Evolutionary conservation across 2,888 invertebrate genomes (phyloP).

Genomic region (Athetis lepigone): DNA sequence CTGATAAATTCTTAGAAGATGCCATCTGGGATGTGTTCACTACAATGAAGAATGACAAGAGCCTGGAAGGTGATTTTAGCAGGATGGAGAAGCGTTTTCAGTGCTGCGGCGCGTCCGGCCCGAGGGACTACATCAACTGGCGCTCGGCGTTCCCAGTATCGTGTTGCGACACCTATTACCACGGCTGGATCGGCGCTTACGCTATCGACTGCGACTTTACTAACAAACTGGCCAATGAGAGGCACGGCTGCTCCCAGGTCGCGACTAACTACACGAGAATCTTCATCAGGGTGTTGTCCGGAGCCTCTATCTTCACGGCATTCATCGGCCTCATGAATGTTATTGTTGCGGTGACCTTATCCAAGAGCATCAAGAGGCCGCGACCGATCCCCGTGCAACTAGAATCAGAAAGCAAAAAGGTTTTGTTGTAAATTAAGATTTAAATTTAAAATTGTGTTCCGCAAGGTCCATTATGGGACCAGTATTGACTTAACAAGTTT

Average conservation of each 20-base stretch:
- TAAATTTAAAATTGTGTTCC: constrained; percentile 29
- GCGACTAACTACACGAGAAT: constrained; percentile 81
- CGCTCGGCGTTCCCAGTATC: constrained; percentile 81
- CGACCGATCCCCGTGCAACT: constrained; percentile 69
- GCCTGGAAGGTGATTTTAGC: constrained; percentile 74
- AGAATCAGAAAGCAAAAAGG: constrained; percentile 85
- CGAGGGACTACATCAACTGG: constrained; percentile 84
- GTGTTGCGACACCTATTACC: constrained; percentile 85
- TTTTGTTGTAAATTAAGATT: constrained; percentile 70
- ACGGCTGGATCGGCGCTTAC: constrained; percentile 79
- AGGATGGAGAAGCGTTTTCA: constrained; percentile 81
- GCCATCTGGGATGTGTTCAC: constrained; percentile 84
- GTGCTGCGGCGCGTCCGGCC: constrained; percentile 84
- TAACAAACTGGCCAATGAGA: constrained; percentile 84
- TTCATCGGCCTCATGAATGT: constrained; percentile 76
- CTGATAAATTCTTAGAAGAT: constrained; percentile 82
- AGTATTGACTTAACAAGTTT: constrained; percentile 41
- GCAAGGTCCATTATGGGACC: constrained; percentile 37
- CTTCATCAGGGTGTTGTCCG: constrained; percentile 77
- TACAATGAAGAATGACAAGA: constrained; percentile 75
- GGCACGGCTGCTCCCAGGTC: constrained; percentile 83
- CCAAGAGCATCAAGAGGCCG: constrained; percentile 72
- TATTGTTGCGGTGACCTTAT: constrained; percentile 71
- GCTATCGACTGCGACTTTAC: constrained; percentile 82
- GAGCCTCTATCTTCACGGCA: constrained; percentile 75